These are phyloP conservation scores for Automeris io DNA, from an alignment of 2,888 invertebrate species.

Conservation along the genomic window DNA sequence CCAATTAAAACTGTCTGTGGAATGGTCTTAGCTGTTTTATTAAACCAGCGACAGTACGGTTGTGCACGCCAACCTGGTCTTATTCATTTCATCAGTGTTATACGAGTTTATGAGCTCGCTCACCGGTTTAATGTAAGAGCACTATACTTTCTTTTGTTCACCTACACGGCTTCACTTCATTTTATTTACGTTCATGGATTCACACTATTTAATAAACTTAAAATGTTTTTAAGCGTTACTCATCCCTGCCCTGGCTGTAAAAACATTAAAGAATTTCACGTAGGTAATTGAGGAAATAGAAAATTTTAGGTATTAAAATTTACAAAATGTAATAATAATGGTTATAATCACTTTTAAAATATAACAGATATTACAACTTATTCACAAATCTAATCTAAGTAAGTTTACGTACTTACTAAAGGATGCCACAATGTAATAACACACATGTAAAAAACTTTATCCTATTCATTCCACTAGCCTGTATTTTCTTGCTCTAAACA, in stretches of 20 bases:
- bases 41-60: constrained; percentile 36
- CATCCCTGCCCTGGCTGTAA: neutral
- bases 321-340: no score
- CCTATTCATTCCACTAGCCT: no score
- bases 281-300: neutral
- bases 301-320: no score
- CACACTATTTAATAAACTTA: constrained; percentile 42
- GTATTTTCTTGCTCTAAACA: no score
- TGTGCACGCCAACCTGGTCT: constrained; percentile 25
- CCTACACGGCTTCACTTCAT: constrained; percentile 36
- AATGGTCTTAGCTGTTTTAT: constrained; percentile 33
- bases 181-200: constrained; percentile 43
- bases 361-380: no score
- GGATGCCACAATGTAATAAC: no score
- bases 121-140: constrained; percentile 48
- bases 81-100: constrained; percentile 45
- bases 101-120: constrained; percentile 56
- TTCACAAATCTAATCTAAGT: no score
- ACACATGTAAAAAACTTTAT: no score
- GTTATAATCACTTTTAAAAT: no score
- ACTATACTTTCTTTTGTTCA: constrained; percentile 51
- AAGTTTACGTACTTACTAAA: no score
- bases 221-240: constrained; percentile 14
- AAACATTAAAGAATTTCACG: neutral
- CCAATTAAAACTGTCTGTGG: constrained; percentile 47